phyloP scores from a whole-genome alignment of 1,140 invertebrate species.

The Parasteatoda tepidariorum region DNA sequence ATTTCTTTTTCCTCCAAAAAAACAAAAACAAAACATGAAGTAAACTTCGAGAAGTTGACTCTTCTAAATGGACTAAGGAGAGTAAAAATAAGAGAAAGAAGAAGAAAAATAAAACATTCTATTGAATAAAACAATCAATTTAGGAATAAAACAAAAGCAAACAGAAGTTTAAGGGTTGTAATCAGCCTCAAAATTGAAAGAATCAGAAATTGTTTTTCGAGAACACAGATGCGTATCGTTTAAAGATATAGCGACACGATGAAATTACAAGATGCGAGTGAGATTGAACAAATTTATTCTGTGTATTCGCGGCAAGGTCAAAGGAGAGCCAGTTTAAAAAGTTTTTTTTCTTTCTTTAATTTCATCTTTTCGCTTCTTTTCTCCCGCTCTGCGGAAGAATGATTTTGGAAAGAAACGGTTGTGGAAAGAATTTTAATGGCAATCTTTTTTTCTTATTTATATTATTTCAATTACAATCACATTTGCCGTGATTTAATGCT shows the following conservation, averaged over 20 bases:
- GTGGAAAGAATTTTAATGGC: slow-evolving; percentile 33
- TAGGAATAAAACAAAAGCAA: neutral
- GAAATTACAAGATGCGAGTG: slow-evolving; percentile 52
- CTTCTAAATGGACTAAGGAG: no score
- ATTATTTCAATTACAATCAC: no score
- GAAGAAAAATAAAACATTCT: neutral
- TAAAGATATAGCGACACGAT: slow-evolving; percentile 39
- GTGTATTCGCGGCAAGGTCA: slow-evolving; percentile 37
- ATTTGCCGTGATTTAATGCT: no score
- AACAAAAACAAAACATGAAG: no score
- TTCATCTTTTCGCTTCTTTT: neutral
- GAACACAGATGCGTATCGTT: slow-evolving; percentile 29
- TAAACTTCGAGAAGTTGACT: no score
- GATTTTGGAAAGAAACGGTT: slow-evolving; percentile 2
- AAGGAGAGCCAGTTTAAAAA: neutral
- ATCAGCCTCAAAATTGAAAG: neutral
- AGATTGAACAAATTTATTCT: slow-evolving; percentile 51
- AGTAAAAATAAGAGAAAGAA: no score
- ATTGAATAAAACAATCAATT: neutral
- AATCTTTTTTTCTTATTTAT: neutral
- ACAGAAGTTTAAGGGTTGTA: neutral
- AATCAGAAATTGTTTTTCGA: slow-evolving; percentile 33
- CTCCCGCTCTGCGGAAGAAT: slow-evolving; percentile 40
- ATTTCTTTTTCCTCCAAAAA: no score
- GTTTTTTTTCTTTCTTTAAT: slow-evolving; percentile 7